Evolutionary conservation across 2,888 invertebrate species (phyloP), one percentile per base, ranked within the genome.

Genomic region (Meteorus colon): DNA sequence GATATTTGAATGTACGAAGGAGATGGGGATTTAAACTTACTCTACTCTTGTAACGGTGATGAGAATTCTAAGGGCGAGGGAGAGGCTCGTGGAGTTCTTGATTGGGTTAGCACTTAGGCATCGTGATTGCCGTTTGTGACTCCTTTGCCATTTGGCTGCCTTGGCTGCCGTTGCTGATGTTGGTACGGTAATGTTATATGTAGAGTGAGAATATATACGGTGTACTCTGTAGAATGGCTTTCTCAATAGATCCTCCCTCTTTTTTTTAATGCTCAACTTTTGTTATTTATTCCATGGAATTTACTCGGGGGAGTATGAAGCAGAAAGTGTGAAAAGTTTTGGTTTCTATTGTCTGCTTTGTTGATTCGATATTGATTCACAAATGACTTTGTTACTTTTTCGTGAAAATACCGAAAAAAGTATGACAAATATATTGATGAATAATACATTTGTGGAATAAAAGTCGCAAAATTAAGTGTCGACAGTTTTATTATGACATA

Each of bases 111-210:
- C 83, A 84, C 85, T 85, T 84, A 84, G 86, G 86, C 80, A 60
- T 79, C 81, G 85, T 86, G 86, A 86, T 86, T 86, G 86, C 86
- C 86, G 84, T 83, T 86, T 87, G 86, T 87, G 81, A 86, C 78
- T 84, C 81, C 83, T 84, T 83, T 81, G 83, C 82, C 80, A 81
- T 82, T 83, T 83, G 78, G 79, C 76, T 34, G 45, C 45, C 10
- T 3, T 12, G 8, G 8, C 45, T 48, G n/a, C 48, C 16, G 48
- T 16, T 48, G 16, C 4, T 16, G 48, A n/a, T 48, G 48, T 48
- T 48, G 16, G 48, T 48, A 4, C n/a, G n/a, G n/a, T 48, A n/a
- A 48, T 48, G 5, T 48, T 55, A 19, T 19, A 55, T 55, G 19
- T 24, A 19, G 8, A 19, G 19, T 1, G 5, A 24, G 19, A 1